Evolutionary conservation across 2,113 vertebrate genomes (phyloP).

Genomic region (Argyrosomus japonicus): DNA sequence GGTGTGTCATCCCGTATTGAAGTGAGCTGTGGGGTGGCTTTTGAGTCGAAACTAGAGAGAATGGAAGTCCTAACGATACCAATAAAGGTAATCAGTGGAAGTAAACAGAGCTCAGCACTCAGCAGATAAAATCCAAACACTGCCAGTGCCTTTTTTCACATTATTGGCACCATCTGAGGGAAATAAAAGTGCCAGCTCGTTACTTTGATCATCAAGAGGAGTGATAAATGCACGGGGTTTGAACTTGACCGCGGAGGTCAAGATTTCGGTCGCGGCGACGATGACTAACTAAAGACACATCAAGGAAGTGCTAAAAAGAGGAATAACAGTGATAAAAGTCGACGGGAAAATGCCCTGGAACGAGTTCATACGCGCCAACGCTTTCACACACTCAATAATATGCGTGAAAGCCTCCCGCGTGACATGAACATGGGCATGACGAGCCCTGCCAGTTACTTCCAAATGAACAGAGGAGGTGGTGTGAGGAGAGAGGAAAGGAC

Average conservation of each 20-base stretch:
- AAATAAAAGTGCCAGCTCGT: constrained; percentile 25
- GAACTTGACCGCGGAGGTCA: background rate
- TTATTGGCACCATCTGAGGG: constrained; percentile 15
- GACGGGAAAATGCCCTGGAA: background rate
- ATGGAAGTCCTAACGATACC: background rate
- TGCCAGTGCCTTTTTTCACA: constrained; percentile 6
- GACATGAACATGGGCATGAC: constrained; percentile 1
- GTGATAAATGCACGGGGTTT: background rate
- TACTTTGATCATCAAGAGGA: constrained; percentile 4
- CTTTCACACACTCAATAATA: background rate
- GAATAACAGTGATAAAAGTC: background rate
- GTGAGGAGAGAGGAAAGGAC: constrained; percentile 18
- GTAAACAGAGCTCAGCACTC: constrained; percentile 18
- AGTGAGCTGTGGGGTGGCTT: background rate
- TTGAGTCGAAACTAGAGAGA: background rate
- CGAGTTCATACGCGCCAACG: background rate
- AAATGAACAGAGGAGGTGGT: constrained; percentile 19
- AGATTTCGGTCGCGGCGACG: background rate
- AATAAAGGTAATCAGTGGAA: constrained; percentile 21
- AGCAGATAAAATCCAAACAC: constrained; percentile 24
- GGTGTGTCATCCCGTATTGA: background rate
- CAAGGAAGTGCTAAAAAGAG: too few species aligned
- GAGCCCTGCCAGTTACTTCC: constrained; percentile 26
- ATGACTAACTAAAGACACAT: background rate
- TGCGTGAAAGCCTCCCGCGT: background rate